These are phyloP conservation scores for Ifrita kowaldi DNA, from an alignment of 2,113 vertebrate genomes.

Conservation along the genomic window DNA sequence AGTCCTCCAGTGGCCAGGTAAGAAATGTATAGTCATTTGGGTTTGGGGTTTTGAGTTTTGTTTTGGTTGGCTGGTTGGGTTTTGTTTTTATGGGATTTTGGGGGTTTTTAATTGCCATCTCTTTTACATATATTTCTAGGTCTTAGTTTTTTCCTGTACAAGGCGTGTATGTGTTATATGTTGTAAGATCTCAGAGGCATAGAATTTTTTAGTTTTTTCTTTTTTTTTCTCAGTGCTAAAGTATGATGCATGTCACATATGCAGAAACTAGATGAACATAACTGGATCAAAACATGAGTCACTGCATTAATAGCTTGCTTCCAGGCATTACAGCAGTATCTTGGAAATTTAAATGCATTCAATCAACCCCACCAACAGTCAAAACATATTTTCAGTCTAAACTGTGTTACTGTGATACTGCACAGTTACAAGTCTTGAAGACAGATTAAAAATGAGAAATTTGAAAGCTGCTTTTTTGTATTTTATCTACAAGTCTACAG, in stretches of 20 bases:
- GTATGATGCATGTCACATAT: neutral
- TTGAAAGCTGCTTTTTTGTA: neutral
- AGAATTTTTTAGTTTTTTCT: neutral
- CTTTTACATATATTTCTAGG: neutral
- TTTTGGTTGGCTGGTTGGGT: neutral
- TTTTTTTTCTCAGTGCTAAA: neutral
- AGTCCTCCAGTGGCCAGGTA: neutral
- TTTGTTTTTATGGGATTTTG: neutral
- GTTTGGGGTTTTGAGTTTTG: neutral
- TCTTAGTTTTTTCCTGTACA: neutral
- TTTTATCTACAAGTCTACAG: neutral
- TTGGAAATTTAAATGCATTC: neutral
- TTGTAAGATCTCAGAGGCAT: neutral
- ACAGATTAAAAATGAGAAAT: neutral
- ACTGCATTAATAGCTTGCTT: neutral
- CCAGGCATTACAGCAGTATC: neutral
- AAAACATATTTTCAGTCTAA: neutral
- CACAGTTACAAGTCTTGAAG: neutral
- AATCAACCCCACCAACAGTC: neutral
- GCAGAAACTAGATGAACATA: neutral
- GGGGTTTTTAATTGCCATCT: accelerated
- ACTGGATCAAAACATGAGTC: slow-evolving; percentile 18
- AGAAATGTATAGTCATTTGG: neutral
- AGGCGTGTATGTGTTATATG: neutral
- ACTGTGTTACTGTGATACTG: neutral